A percentile compares a stretch with the other conserved stretches of the same genome.
phyloP scores from a whole-genome alignment of 2,113 vertebrate genomes.

The Cygnus atratus region DNA sequence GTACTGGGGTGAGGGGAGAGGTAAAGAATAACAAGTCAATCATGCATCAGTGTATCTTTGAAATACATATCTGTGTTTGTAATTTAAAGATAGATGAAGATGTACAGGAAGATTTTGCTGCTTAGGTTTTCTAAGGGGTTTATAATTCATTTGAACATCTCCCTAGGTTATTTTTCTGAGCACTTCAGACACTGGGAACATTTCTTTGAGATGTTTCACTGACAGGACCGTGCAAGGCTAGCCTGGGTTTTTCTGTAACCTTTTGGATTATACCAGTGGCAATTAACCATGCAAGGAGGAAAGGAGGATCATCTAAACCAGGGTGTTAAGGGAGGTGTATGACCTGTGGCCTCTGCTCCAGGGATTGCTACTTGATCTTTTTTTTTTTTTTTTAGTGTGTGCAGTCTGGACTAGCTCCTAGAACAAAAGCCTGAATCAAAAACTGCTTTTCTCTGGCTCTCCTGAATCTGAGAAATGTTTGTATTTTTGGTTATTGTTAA shows the following conservation, averaged over 20 bases:
- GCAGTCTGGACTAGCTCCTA: background rate
- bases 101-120: background rate
- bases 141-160: constrained; percentile 2
- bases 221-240: background rate
- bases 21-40: background rate
- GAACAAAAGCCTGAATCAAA: background rate
- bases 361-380: background rate
- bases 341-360: constrained; percentile 1
- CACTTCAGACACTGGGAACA: background rate
- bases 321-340: background rate
- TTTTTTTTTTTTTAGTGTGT: background rate
- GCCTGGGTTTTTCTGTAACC: background rate
- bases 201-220: constrained; percentile 10
- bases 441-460: background rate
- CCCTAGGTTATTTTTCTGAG: background rate
- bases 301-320: constrained; percentile 12
- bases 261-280: constrained; percentile 14
- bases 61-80: background rate
- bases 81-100: background rate
- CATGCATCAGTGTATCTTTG: background rate
- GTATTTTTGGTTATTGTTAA: background rate
- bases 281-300: constrained; percentile 32
- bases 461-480: background rate
- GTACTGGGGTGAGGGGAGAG: background rate
- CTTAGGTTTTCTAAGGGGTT: background rate